Percentiles rank a stretch among this genome's conserved stretches.
phyloP scores from a whole-genome alignment of 2,888 invertebrate species.

The Octodonta nipae region DNA sequence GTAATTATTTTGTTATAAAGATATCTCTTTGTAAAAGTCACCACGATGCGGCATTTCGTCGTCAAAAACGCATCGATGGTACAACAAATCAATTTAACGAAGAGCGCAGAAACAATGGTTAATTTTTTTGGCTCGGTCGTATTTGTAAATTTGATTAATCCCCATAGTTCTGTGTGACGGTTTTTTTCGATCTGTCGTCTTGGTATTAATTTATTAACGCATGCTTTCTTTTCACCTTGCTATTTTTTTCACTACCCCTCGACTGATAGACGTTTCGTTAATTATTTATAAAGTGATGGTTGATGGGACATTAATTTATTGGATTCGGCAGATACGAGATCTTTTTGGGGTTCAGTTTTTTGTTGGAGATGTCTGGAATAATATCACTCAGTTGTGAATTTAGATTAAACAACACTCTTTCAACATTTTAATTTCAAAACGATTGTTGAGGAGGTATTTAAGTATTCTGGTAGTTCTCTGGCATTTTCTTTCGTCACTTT shows the following conservation, averaged over 20 bases:
- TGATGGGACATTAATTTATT: constrained; percentile 2
- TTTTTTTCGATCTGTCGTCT: constrained; percentile 12
- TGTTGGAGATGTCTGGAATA: no score
- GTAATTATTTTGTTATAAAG: no score
- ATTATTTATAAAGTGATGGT: constrained; percentile 16
- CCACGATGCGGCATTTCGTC: no score
- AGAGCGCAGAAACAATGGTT: constrained; percentile 15
- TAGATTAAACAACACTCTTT: no score
- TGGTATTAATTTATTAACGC: constrained; percentile 16
- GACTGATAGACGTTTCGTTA: constrained; percentile 14
- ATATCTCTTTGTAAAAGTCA: no score
- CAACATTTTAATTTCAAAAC: no score
- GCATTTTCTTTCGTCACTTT: no score
- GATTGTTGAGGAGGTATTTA: no score
- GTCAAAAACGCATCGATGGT: constrained; percentile 8
- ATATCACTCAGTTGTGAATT: no score
- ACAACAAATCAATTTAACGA: constrained; percentile 19
- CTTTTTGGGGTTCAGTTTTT: no score
- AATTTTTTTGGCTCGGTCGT: constrained; percentile 12
- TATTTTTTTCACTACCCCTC: constrained; percentile 10
- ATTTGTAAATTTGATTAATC: constrained; percentile 19
- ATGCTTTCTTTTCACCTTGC: constrained; percentile 18
- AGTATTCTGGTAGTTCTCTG: no score
- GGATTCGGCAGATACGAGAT: no score
- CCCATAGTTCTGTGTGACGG: constrained; percentile 8